Conservation (phyloP, 2,797 vertebrate genomes). For the Numenius phaeopus region DNA sequence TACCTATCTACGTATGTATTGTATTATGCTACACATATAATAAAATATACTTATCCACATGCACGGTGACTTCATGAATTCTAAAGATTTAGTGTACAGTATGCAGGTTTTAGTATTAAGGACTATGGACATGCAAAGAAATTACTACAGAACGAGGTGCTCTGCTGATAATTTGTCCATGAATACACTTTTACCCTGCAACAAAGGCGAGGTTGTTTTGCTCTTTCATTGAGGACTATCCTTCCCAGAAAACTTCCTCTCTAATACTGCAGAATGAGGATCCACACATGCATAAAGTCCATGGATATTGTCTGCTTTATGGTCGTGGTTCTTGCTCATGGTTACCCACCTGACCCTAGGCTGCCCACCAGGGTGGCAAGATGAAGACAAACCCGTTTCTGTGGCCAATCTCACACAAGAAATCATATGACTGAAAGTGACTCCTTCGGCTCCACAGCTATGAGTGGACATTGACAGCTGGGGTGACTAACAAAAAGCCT, state of each 20-base stretch:
- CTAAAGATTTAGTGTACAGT: background rate
- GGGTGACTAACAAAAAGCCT: background rate
- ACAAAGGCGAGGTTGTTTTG: background rate
- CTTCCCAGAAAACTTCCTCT: background rate
- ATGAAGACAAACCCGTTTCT: background rate
- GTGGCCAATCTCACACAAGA: background rate
- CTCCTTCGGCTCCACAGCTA: background rate
- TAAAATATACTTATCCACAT: background rate
- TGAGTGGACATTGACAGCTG: background rate
- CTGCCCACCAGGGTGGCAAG: background rate
- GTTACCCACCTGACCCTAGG: background rate
- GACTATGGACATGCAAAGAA: background rate
- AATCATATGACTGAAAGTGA: background rate
- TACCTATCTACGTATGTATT: background rate
- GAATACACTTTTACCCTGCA: background rate
- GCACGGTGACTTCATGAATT: background rate
- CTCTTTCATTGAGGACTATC: background rate
- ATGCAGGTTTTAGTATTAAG: background rate
- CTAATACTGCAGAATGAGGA: background rate
- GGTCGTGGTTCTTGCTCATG: background rate
- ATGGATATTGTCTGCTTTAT: background rate
- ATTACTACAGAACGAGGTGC: background rate
- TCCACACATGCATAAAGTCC: rapidly evolving
- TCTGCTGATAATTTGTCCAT: background rate
- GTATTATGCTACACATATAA: background rate